Conservation (phyloP, 2,888 invertebrate species). For the Brachyptera risi region DNA sequence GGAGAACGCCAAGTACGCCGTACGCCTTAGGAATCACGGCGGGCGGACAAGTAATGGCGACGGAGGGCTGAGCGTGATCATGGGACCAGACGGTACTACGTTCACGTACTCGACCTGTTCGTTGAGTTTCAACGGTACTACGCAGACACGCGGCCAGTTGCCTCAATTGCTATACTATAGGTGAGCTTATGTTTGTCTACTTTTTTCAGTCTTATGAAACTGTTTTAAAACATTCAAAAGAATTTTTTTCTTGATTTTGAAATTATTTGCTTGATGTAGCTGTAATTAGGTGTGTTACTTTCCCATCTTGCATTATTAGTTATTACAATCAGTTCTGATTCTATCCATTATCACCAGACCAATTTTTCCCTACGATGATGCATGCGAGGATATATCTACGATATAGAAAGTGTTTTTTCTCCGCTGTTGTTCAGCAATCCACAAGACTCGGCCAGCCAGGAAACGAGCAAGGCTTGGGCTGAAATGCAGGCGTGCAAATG, state of each 20-base stretch:
- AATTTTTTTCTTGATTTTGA: too few species aligned
- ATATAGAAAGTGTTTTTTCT: too few species aligned
- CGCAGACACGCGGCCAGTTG: constrained; percentile 89
- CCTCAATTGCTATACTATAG: constrained; percentile 89
- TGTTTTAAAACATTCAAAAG: too few species aligned
- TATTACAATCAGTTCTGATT: too few species aligned
- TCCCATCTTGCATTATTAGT: too few species aligned
- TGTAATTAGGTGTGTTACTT: too few species aligned
- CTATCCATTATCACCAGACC: too few species aligned
- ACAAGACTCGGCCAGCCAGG: constrained; percentile 55
- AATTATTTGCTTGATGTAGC: too few species aligned
- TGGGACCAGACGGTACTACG: constrained; percentile 88
- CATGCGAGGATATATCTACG: too few species aligned
- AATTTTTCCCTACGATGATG: too few species aligned
- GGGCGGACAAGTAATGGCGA: constrained; percentile 93
- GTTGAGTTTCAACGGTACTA: constrained; percentile 94
- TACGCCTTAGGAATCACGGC: constrained; percentile 84
- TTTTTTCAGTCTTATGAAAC: too few species aligned
- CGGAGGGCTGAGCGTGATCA: constrained; percentile 80
- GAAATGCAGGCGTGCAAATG: constrained; percentile 63
- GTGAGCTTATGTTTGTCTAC: constrained; percentile 42
- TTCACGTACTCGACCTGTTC: constrained; percentile 90
- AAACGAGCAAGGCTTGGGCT: constrained; percentile 53
- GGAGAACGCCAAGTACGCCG: constrained; percentile 85
- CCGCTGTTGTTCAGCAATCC: constrained; percentile 54